These are phyloP conservation scores for Andricus quercusramuli DNA, from an alignment of 2,888 invertebrate species.

Conservation along the genomic window DNA sequence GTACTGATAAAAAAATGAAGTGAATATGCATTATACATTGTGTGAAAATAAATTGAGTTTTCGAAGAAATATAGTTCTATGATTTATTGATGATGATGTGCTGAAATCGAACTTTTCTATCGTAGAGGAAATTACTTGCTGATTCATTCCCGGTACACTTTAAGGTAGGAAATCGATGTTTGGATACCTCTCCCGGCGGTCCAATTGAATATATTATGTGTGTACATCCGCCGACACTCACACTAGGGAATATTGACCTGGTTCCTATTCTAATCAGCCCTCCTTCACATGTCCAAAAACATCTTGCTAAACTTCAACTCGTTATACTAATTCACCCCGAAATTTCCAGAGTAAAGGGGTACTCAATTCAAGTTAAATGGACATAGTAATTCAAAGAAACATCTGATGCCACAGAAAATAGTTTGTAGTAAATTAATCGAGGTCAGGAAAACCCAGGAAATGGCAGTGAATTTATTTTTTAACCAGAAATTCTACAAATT, in stretches of 20 bases:
- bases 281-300: constrained; percentile 66
- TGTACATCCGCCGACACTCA: not conserved
- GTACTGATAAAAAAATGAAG: not conserved
- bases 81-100: constrained; percentile 4
- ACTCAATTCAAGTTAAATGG: not conserved
- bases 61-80: not conserved
- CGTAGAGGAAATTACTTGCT: not conserved
- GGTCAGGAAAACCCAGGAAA: too few relatives aligned
- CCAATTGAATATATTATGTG: constrained; percentile 62
- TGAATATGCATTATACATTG: not conserved
- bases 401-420: too few relatives aligned
- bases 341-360: constrained; percentile 28
- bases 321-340: constrained; percentile 58
- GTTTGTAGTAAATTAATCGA: too few relatives aligned
- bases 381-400: not conserved
- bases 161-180: constrained; percentile 62
- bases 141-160: constrained; percentile 43
- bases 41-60: not conserved
- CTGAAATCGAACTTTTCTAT: constrained; percentile 1
- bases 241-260: constrained; percentile 58
- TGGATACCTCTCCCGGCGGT: constrained; percentile 54
- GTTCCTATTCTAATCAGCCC: constrained; percentile 70
- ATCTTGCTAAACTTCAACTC: constrained; percentile 68
- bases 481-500: too few relatives aligned
- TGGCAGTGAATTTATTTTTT: too few relatives aligned